phyloP scores from a whole-genome alignment of 2,797 vertebrate genomes.

The Cichlasoma orientale region DNA sequence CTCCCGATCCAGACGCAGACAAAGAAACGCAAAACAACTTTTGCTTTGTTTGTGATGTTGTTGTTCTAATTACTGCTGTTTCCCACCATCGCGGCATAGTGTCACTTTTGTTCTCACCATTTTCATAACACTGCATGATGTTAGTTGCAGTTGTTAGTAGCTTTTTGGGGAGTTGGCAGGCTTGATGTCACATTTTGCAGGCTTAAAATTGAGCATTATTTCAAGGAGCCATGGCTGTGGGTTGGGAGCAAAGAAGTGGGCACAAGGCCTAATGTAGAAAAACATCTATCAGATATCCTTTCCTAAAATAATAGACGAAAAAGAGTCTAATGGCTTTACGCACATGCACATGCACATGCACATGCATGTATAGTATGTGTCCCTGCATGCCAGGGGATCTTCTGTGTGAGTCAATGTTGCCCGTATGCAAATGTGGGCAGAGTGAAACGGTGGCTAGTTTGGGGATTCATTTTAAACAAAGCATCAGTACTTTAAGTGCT shows the following conservation, averaged over 20 bases:
- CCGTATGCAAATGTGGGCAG: slow-evolving; percentile 21
- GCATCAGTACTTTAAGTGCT: slow-evolving; percentile 30
- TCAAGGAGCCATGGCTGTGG: slow-evolving; percentile 35
- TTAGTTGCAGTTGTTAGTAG: slow-evolving; percentile 31
- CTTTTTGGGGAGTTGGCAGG: slow-evolving; percentile 35
- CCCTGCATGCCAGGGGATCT: background rate
- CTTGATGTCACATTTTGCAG: slow-evolving; percentile 49
- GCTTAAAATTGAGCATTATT: slow-evolving; percentile 48
- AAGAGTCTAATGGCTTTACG: slow-evolving; percentile 36
- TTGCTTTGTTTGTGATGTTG: slow-evolving; percentile 23
- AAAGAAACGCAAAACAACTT: slow-evolving; percentile 7
- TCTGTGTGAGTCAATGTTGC: background rate
- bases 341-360: background rate
- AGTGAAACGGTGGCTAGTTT: slow-evolving; percentile 43
- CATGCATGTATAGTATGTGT: background rate
- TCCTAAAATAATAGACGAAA: slow-evolving; percentile 34
- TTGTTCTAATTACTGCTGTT: slow-evolving; percentile 40
- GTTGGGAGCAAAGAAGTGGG: slow-evolving; percentile 39
- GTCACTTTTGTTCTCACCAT: slow-evolving; percentile 19
- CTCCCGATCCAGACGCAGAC: slow-evolving; percentile 1
- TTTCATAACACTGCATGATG: slow-evolving; percentile 32
- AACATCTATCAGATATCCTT: slow-evolving; percentile 43
- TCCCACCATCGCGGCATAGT: background rate
- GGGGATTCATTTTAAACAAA: slow-evolving; percentile 45
- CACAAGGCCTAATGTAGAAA: slow-evolving; percentile 55